These are phyloP conservation scores for Hiodon tergisus DNA, from an alignment of 2,113 vertebrate species.

Conservation along the genomic window DNA sequence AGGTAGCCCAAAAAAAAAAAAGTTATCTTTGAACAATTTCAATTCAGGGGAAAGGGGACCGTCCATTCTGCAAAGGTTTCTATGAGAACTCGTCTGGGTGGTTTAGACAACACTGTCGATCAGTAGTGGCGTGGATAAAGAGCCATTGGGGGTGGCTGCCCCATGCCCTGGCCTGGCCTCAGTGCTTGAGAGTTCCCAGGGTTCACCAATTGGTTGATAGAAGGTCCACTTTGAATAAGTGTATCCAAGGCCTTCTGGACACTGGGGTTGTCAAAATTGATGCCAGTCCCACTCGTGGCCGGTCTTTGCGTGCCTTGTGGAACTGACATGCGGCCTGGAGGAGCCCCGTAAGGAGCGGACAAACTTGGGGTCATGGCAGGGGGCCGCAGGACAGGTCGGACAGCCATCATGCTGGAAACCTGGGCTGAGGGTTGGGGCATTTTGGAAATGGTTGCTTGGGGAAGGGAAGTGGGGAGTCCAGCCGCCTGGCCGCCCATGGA, in stretches of 20 bases:
- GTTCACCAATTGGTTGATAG: conserved; percentile 84
- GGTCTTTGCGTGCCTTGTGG: conserved; percentile 61
- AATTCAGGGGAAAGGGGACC: not conserved
- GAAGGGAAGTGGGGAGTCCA: conserved; percentile 30
- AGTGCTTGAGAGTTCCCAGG: conserved; percentile 30
- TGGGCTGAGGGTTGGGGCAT: conserved; percentile 59
- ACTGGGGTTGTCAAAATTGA: conserved; percentile 97
- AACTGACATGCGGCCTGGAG: conserved; percentile 58
- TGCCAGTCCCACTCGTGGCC: conserved; percentile 65
- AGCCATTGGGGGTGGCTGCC: conserved; percentile 59
- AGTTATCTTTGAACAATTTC: too few species aligned
- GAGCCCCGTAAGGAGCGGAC: conserved; percentile 59
- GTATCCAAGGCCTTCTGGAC: conserved; percentile 97
- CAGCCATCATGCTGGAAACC: conserved; percentile 55
- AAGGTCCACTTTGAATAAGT: conserved; percentile 90
- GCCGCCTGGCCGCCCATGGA: conserved; percentile 31
- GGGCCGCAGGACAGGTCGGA: conserved; percentile 52
- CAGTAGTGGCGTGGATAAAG: conserved; percentile 88
- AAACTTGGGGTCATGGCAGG: conserved; percentile 48
- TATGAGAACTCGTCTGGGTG: not conserved
- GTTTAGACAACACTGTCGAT: conserved; percentile 27
- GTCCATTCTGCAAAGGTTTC: conserved; percentile 21
- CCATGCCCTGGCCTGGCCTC: conserved; percentile 53
- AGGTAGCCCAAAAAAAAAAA: too few species aligned
- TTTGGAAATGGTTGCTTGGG: conserved; percentile 58